Evolutionary conservation across 2,797 vertebrate genomes (phyloP).

Genomic region (Anisognathus igniventris): DNA sequence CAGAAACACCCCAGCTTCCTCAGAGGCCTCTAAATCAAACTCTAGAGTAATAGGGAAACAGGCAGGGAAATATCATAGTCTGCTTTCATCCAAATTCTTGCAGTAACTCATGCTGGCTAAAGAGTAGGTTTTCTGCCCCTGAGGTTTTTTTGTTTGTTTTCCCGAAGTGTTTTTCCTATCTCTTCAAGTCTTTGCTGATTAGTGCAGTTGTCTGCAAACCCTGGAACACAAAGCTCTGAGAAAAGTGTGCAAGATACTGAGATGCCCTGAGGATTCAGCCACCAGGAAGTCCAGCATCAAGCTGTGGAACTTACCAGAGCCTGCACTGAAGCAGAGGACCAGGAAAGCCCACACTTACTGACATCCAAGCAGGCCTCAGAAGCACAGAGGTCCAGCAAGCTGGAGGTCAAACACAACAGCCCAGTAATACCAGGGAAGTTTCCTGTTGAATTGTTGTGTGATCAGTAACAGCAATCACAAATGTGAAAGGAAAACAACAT

Average conservation of each 20-base stretch:
- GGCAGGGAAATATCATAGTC: background rate
- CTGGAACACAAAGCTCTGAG: background rate
- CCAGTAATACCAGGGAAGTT: background rate
- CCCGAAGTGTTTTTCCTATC: background rate
- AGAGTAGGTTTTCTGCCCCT: background rate
- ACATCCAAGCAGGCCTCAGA: background rate
- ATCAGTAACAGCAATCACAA: background rate
- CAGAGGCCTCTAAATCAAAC: background rate
- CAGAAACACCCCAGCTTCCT: background rate
- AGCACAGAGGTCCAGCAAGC: background rate
- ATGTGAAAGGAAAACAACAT: background rate
- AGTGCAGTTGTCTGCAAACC: background rate
- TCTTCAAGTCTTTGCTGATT: background rate
- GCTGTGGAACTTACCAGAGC: background rate
- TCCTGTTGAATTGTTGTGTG: background rate
- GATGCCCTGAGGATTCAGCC: background rate
- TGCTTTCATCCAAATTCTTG: background rate
- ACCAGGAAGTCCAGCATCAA: background rate
- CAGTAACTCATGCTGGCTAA: background rate
- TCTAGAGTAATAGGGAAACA: background rate
- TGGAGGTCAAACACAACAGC: background rate
- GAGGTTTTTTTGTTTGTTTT: background rate
- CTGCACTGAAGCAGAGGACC: background rate
- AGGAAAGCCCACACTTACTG: background rate
- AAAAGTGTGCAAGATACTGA: background rate